Conservation (phyloP, 2,888 invertebrate species). For the Aphelenchoides bicaudatus region DNA sequence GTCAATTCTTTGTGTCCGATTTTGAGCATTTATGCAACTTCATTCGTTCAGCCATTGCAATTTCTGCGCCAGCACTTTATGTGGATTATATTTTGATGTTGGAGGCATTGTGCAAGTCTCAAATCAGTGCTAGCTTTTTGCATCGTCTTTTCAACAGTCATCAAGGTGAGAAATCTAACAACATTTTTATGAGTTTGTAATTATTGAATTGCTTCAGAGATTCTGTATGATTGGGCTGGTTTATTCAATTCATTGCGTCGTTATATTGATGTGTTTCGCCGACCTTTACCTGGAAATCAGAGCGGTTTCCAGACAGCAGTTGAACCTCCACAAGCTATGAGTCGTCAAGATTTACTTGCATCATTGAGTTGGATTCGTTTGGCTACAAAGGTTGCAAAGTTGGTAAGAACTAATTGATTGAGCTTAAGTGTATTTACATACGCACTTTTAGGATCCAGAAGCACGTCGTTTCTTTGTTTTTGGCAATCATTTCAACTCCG, state of each 20-base stretch:
- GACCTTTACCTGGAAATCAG: not conserved
- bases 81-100: slow-evolving; percentile 27
- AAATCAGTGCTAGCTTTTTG: slow-evolving; percentile 21
- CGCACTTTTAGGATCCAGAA: slow-evolving; percentile 26
- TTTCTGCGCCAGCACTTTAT: slow-evolving; percentile 24
- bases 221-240: slow-evolving; percentile 27
- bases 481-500: slow-evolving; percentile 27
- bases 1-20: slow-evolving; percentile 22
- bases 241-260: slow-evolving; percentile 32
- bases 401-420: not conserved
- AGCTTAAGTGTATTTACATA: not conserved
- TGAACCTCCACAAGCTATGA: slow-evolving; percentile 24
- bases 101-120: slow-evolving; percentile 25
- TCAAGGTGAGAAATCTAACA: no score
- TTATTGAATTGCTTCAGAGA: not conserved
- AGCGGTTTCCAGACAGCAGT: not conserved
- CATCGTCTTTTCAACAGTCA: slow-evolving; percentile 15
- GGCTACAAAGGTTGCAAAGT: slow-evolving; percentile 24
- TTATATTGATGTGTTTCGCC: slow-evolving; percentile 34
- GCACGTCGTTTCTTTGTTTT: slow-evolving; percentile 30
- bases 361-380: slow-evolving; percentile 33
- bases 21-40: slow-evolving; percentile 18
- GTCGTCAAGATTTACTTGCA: slow-evolving; percentile 25
- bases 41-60: slow-evolving; percentile 10
- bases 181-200: not conserved